Base-by-base conservation (phyloP, 2,113 vertebrate genomes). In the Motacilla tschutschensis region DNA sequence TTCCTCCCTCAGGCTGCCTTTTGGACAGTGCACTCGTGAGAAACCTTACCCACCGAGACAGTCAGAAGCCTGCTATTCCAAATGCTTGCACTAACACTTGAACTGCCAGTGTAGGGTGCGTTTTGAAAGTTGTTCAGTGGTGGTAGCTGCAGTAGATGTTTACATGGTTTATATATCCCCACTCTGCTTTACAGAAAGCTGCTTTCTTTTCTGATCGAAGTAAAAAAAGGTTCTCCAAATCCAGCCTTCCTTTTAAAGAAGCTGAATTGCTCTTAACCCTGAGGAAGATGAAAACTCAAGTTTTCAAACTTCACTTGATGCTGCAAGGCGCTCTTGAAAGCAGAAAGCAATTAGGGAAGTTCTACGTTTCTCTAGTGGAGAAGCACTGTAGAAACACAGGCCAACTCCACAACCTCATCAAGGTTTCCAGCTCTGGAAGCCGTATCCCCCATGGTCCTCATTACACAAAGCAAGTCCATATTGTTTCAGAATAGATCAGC, bases 401-500 rank as follows among this genome's bases (percentile, higher is more conserved):
- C 43, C 60, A 73, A 3, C 16, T 16, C 3, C 22, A 14, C 22
- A 17, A 4, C 15, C 53, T 26, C 21, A 22, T 4, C 1, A 19
- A 35, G 74, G 53, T 4, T 70, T 38, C 41, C 65, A 50, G 19
- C 63, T 67, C 40, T 9, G 46, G 67, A 46, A 59, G 33, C 54
- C 43, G 14, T 28, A 11, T 36, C 53, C 28, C n/a, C 12, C 8
- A 1, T 8, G 4, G 12, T 28, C 51, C 57, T 74, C 35, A 5
- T 14, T 48, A 25, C 2, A 0, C 1, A 2, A 57, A 73, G 38
- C 41, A 28, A 40, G 14, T 35, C 47, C 6, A 0, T 25, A 25
- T 1, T 9, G 0, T 4, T 10, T 40, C 5, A 8, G 29, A 20
- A 33, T 4, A 9, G 40, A 14, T 36, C 12, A 66, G 25, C 0